These are phyloP conservation scores for Calameuta pallipes DNA, from an alignment of 2,888 invertebrate species.

Conservation along the genomic window DNA sequence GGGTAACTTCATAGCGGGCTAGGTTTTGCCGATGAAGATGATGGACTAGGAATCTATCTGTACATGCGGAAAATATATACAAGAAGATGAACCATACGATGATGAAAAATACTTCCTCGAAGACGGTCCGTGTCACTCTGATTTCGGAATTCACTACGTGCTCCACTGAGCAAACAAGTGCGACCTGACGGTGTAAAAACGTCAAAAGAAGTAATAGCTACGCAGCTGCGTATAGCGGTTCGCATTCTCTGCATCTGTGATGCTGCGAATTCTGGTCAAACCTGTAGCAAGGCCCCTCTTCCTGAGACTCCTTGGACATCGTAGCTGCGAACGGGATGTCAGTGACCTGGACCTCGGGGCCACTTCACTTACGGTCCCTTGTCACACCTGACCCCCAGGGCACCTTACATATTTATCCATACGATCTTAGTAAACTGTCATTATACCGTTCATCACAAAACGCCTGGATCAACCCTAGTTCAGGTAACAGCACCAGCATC, in stretches of 20 bases:
- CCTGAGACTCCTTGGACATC: slow-evolving; percentile 28
- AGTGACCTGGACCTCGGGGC: slow-evolving; percentile 41
- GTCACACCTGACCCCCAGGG: slow-evolving; percentile 42
- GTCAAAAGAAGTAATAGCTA: slow-evolving; percentile 26
- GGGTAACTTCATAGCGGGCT: background rate
- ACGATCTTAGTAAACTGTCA: slow-evolving; percentile 32
- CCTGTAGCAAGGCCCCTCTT: slow-evolving; percentile 42
- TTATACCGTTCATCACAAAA: slow-evolving; percentile 22
- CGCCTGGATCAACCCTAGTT: background rate
- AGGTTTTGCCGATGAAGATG: background rate
- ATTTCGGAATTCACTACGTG: background rate
- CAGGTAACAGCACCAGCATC: background rate
- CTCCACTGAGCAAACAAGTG: background rate
- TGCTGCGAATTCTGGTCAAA: slow-evolving; percentile 59
- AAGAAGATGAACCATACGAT: background rate
- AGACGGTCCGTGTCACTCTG: background rate
- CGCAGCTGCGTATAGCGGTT: slow-evolving; percentile 14
- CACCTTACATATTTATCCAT: slow-evolving; percentile 46
- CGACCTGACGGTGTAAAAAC: background rate
- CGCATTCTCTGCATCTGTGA: slow-evolving; percentile 34
- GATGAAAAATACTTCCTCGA: background rate
- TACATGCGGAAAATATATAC: background rate
- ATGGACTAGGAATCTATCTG: background rate
- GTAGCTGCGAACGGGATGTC: slow-evolving; percentile 39
- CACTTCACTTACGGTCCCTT: slow-evolving; percentile 11